These are phyloP conservation scores for Lycocorax pyrrhopterus DNA, from an alignment of 2,113 vertebrate genomes.

Conservation along the genomic window DNA sequence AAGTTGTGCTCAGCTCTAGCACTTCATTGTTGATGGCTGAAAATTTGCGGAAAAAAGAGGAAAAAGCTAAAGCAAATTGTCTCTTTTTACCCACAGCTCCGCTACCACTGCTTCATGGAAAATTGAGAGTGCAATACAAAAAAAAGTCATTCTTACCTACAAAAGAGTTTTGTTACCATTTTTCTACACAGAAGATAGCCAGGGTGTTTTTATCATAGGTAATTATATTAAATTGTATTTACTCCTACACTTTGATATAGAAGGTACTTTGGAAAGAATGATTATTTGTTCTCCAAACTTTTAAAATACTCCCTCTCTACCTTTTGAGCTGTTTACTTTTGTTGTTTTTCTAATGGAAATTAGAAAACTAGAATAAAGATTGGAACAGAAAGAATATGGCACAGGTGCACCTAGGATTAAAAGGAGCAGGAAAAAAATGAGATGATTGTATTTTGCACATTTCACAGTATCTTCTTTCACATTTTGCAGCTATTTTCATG, in stretches of 20 bases:
- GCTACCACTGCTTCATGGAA: neutral
- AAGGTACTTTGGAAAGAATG: neutral
- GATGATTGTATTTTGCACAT: neutral
- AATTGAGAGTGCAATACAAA: neutral
- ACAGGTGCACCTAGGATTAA: neutral
- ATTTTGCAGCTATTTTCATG: neutral
- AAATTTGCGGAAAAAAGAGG: neutral
- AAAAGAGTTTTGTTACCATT: neutral
- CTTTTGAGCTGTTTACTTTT: neutral
- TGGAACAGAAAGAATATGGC: neutral
- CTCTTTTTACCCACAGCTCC: neutral
- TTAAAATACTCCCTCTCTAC: neutral
- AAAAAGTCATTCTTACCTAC: neutral
- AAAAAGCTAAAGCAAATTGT: neutral
- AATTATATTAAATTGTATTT: neutral
- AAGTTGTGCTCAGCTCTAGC: neutral
- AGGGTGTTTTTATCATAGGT: neutral
- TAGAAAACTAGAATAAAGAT: neutral
- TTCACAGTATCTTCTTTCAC: neutral
- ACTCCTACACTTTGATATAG: neutral
- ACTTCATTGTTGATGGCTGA: neutral
- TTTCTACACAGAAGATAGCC: neutral
- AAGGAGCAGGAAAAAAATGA: neutral
- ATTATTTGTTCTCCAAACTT: neutral
- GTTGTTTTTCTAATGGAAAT: neutral